Conservation (phyloP, 2,113 vertebrate species). For the Isichthys henryi region DNA sequence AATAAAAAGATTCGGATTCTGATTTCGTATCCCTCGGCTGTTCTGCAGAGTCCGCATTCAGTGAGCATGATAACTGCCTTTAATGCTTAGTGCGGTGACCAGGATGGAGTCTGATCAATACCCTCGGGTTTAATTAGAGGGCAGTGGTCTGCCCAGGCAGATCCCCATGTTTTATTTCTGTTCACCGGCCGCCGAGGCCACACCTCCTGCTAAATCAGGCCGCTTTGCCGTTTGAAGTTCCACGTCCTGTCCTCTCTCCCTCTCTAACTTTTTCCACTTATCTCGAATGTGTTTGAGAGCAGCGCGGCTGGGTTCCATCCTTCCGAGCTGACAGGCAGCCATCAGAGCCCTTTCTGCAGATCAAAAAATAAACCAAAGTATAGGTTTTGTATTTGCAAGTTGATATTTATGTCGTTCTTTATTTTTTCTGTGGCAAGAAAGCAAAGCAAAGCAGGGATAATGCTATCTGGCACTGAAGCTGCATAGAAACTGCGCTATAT, state of each 20-base stretch:
- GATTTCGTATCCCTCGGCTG: neutral
- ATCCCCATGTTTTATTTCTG: neutral
- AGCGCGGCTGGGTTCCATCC: neutral
- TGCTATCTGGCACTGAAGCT: neutral
- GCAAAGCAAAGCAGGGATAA: neutral
- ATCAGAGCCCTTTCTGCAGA: neutral
- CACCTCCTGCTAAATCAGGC: constrained; percentile 17
- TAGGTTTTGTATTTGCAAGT: constrained; percentile 12
- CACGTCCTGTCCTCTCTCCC: neutral
- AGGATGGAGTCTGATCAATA: constrained; percentile 16
- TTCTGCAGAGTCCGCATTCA: neutral
- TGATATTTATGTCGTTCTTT: neutral
- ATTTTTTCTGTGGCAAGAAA: neutral
- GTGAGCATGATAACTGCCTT: neutral
- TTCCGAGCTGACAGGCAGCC: neutral
- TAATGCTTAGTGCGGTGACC: neutral
- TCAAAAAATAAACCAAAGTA: constrained; percentile 14
- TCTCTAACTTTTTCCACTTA: neutral
- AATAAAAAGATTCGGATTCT: neutral
- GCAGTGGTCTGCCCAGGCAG: neutral
- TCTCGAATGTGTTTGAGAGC: neutral
- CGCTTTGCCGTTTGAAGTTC: neutral
- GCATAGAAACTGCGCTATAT: neutral
- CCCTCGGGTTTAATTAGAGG: constrained; percentile 18
- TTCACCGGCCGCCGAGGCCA: neutral